phyloP scores from a whole-genome alignment of 2,888 invertebrate species.

The Synergus japonicus region DNA sequence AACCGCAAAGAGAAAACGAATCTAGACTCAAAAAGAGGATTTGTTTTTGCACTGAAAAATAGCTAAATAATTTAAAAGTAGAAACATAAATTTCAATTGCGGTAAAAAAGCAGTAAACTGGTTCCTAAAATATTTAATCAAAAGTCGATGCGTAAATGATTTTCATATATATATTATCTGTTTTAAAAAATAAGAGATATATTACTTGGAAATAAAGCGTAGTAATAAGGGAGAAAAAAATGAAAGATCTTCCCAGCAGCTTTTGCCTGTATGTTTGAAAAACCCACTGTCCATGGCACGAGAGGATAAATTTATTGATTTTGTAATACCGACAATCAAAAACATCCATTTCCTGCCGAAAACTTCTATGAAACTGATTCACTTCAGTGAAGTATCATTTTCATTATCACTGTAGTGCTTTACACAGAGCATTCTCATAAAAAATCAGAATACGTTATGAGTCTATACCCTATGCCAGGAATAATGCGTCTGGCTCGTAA shows the following conservation, averaged over 20 bases:
- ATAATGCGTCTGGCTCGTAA: background rate
- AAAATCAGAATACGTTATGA: slow-evolving; percentile 1
- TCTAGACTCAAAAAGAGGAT: background rate
- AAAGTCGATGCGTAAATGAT: background rate
- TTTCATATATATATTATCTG: background rate
- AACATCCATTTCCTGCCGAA: background rate
- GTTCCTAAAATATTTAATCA: no score
- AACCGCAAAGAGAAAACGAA: slow-evolving; percentile 6
- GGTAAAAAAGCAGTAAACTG: no score
- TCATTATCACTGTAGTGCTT: background rate
- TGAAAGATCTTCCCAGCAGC: background rate
- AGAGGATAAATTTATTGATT: slow-evolving; percentile 4
- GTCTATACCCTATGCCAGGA: background rate
- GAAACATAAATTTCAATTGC: background rate
- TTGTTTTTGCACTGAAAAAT: background rate
- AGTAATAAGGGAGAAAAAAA: background rate
- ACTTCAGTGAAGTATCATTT: background rate
- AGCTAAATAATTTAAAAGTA: background rate
- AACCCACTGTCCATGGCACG: background rate
- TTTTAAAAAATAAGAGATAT: background rate
- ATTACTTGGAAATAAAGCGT: background rate
- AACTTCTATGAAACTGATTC: background rate
- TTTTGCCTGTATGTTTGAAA: background rate
- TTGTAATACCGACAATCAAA: slow-evolving; percentile 4
- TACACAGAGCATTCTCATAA: background rate